Percentiles rank a stretch among this genome's conserved stretches.
These are phyloP conservation scores for Diachasma alloeum DNA, from an alignment of 1,140 invertebrate species.

Conservation along the genomic window DNA sequence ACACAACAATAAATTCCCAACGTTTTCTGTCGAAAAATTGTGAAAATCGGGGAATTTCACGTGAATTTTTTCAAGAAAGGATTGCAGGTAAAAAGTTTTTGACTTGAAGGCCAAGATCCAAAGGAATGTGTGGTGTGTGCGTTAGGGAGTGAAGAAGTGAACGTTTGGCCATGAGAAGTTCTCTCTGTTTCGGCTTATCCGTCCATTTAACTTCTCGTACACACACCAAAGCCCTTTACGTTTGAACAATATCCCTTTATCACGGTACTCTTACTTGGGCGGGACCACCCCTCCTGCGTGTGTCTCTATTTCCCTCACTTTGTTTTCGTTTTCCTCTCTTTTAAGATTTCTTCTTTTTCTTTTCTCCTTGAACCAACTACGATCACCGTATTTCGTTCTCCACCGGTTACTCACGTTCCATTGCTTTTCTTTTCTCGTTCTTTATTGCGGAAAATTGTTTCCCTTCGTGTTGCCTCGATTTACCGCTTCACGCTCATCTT, in stretches of 20 bases:
- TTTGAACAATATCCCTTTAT: slow-evolving; percentile 43
- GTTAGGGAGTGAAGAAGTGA: not conserved
- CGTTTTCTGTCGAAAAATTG: too few species aligned
- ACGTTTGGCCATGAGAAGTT: slow-evolving; percentile 37
- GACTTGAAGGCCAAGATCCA: not conserved
- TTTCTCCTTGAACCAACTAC: not conserved
- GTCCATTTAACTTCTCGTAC: slow-evolving; percentile 45
- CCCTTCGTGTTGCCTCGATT: slow-evolving; percentile 14
- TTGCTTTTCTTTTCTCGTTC: not conserved
- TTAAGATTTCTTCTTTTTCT: not conserved
- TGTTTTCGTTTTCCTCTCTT: slow-evolving; percentile 14
- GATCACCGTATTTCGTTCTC: not conserved
- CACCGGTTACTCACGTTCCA: not conserved
- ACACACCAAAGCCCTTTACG: slow-evolving; percentile 4
- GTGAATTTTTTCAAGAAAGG: not conserved
- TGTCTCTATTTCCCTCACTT: slow-evolving; percentile 28
- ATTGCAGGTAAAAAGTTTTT: slow-evolving; percentile 18
- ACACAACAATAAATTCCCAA: too few species aligned
- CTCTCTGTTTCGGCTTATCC: slow-evolving; percentile 41
- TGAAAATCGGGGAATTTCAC: not conserved
- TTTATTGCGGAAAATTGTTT: slow-evolving; percentile 13
- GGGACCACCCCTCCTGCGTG: slow-evolving; percentile 10
- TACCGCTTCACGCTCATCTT: slow-evolving; percentile 11
- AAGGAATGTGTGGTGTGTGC: not conserved
- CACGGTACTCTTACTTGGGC: slow-evolving; percentile 34